Evolutionary conservation across 1,140 invertebrate species (phyloP).

Genomic region (Reticulitermes speratus): DNA sequence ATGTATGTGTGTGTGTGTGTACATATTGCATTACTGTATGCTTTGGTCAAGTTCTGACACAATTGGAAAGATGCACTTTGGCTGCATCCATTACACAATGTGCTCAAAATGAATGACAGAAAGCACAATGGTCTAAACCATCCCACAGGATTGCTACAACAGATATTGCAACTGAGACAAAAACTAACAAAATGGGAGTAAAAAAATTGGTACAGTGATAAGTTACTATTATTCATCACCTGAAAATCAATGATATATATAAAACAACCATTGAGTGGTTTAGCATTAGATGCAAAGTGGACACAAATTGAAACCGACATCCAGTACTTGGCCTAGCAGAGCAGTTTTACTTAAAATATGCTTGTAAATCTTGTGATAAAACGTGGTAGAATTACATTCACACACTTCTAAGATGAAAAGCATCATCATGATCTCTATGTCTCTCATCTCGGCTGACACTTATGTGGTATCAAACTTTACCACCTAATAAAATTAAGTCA

Average conservation of each 20-base stretch:
- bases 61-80: neutral
- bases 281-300: neutral
- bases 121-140: neutral
- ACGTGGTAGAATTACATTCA: neutral
- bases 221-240: neutral
- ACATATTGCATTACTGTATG: neutral
- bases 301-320: neutral
- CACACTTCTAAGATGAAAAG: conserved; percentile 4
- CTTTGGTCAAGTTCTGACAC: neutral
- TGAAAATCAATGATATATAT: neutral
- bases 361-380: neutral
- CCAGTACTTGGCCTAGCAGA: neutral
- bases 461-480: neutral
- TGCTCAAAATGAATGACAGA: neutral
- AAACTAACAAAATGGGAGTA: neutral
- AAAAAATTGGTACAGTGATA: neutral
- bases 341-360: neutral
- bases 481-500: conserved; percentile 17
- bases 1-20: neutral
- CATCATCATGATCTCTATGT: neutral
- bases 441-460: neutral
- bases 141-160: neutral
- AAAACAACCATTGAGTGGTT: neutral
- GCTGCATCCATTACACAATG: neutral
- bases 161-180: neutral